These are phyloP conservation scores for Stictonetta naevosa DNA, from an alignment of 2,113 vertebrate species.

Conservation along the genomic window DNA sequence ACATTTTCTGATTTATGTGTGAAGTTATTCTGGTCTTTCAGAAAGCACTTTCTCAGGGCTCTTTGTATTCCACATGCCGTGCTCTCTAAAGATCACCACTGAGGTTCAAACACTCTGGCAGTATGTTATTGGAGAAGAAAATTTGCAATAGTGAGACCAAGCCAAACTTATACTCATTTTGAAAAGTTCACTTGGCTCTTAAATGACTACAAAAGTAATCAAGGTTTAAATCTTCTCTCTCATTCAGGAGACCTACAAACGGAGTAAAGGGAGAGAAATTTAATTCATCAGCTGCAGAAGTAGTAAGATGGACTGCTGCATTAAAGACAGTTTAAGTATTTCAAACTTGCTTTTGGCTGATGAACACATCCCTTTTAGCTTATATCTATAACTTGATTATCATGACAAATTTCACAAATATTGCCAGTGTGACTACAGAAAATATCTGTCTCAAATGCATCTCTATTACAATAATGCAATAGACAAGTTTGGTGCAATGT, in stretches of 20 bases:
- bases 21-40: neutral
- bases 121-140: neutral
- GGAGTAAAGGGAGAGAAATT: neutral
- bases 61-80: neutral
- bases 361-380: neutral
- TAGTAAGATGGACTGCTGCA: neutral
- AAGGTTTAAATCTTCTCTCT: neutral
- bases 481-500: neutral
- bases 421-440: neutral
- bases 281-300: neutral
- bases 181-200: neutral
- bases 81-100: neutral
- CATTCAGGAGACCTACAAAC: neutral
- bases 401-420: neutral
- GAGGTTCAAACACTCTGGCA: neutral
- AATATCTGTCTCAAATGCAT: neutral
- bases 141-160: neutral
- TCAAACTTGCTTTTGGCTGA: neutral
- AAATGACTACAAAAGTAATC: neutral
- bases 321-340: neutral
- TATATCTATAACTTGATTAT: neutral
- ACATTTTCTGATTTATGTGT: neutral
- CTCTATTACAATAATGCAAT: neutral
- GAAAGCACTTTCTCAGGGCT: neutral
- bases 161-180: neutral